Evolutionary conservation across 2,797 vertebrate genomes (phyloP), one percentile per base, ranked within the genome.

Genomic region (Synanceia verrucosa): DNA sequence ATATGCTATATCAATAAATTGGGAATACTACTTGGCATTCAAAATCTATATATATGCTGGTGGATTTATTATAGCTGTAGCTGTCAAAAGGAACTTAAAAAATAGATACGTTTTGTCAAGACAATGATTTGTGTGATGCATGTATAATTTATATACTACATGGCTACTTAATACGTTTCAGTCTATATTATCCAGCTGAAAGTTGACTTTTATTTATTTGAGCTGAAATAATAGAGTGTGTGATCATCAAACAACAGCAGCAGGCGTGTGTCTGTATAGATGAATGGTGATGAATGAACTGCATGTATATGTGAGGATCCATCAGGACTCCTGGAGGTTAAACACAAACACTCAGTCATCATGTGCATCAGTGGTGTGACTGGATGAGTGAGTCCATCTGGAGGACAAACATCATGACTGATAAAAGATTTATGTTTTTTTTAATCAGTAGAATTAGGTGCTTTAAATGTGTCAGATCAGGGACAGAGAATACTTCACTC

Each of bases 251-350:
- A 47, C 28, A 33, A 43, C 4, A 44, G 51, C 44, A 61, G 52
- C 46, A 31, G 37, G 8, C 7, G 11, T 51, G 58, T 61, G 63
- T 70, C 33, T 46, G 50, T 58, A 31, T 50, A n/a, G 33, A 41
- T 46, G 26, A 43, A 29, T 39, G 39, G 6, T 51, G 51, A 43
- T n/a, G n/a, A 18, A n/a, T 29, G 29, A 55, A 64, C 36, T 69
- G 72, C 69, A 37, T 28, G 36, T 31, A 19, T 26, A 33, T 21
- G 36, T 44, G 56, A 1, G 19, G 31, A 47, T 41, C 24, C 39
- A 21, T n/a, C 47, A 59, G 58, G 29, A 37, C 46, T 50, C 6
- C 36, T 46, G 55, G 1, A 41, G 24, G 41, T 31, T 13, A 13
- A 24, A 31, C 28, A 50, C 44, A 48, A 46, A 34, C 16, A 19